Evolutionary conservation across 2,888 invertebrate species (phyloP), one percentile per base, ranked within the genome.

Genomic region (Ypsolopha scabrella): DNA sequence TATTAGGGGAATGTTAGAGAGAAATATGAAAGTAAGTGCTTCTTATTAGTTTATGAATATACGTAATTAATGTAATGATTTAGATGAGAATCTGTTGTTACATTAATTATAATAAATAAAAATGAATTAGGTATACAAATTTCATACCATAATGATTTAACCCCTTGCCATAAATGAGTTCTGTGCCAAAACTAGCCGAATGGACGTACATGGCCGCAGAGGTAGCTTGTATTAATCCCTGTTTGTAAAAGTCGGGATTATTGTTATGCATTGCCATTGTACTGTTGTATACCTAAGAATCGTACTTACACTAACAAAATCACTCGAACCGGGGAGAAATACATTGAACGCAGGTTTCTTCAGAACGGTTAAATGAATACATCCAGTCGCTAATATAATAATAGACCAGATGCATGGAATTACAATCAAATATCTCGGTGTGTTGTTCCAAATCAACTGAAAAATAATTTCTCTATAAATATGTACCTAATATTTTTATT

Each of bases 111-210:
- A n/a, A n/a, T n/a, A n/a, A n/a, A n/a, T n/a, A n/a, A n/a, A n/a
- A n/a, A n/a, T n/a, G n/a, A n/a, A 24, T 3, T 24, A 24, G 24
- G 24, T 24, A n/a, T n/a, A 24, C 24, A 24, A 53, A 7, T 39
- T 41, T 54, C 24, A 34, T 66, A 85, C 85, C 83, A 58, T 68
- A 83, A 62, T 70, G 68, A 60, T 85, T 80, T 39, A 86, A 62
- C 54, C 79, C 83, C 68, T 85, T 86, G 51, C 85, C 85, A 54
- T 69, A 70, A 57, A 86, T 69, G 6, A 81, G 59, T 64, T 85
- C 85, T 10, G 82, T 76, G 41, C 85, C 85, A 9, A 75, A 63
- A 57, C 80, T 65, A 7, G 73, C 65, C 6, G 80, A 70, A 61
- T 86, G 83, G 50, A 81, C 73, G 58, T 82, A 85, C 0, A 83